Percentiles rank a stretch among this genome's conserved stretches.
Evolutionary conservation across 1,140 invertebrate genomes (phyloP).

Genomic region (Chlorops oryzae): DNA sequence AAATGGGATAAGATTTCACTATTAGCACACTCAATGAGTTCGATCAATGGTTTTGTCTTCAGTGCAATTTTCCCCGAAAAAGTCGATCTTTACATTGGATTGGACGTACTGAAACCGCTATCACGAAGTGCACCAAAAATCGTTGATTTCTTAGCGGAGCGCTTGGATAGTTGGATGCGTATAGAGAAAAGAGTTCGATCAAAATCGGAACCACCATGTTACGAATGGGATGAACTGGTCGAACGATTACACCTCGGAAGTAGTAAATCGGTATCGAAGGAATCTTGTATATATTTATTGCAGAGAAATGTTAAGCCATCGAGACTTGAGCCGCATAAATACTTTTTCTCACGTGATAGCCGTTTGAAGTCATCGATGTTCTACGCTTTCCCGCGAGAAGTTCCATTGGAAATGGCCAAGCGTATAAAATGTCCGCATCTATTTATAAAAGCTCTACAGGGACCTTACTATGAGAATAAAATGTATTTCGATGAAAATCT

Average conservation of each 20-base stretch:
- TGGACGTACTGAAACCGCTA: constrained; percentile 58
- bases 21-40: constrained; percentile 63
- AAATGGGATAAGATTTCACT: constrained; percentile 65
- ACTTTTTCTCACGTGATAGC: constrained; percentile 57
- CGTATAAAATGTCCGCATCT: constrained; percentile 53
- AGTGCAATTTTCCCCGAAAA: constrained; percentile 55
- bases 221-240: constrained; percentile 55
- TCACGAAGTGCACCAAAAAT: constrained; percentile 31
- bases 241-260: constrained; percentile 51
- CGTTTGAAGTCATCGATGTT: constrained; percentile 51
- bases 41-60: constrained; percentile 55
- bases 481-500: constrained; percentile 53
- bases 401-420: constrained; percentile 50
- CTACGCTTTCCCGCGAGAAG: constrained; percentile 49
- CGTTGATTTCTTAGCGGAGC: constrained; percentile 27
- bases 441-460: constrained; percentile 55
- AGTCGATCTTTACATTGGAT: constrained; percentile 55
- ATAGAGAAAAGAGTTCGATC: constrained; percentile 45
- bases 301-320: constrained; percentile 54
- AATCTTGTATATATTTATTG: constrained; percentile 54
- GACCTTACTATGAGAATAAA: constrained; percentile 52
- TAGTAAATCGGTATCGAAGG: constrained; percentile 50
- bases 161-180: constrained; percentile 49
- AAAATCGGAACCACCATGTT: constrained; percentile 53
- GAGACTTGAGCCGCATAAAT: constrained; percentile 53